Conservation (phyloP, 2,888 invertebrate species). For the Lamproptera curius region DNA sequence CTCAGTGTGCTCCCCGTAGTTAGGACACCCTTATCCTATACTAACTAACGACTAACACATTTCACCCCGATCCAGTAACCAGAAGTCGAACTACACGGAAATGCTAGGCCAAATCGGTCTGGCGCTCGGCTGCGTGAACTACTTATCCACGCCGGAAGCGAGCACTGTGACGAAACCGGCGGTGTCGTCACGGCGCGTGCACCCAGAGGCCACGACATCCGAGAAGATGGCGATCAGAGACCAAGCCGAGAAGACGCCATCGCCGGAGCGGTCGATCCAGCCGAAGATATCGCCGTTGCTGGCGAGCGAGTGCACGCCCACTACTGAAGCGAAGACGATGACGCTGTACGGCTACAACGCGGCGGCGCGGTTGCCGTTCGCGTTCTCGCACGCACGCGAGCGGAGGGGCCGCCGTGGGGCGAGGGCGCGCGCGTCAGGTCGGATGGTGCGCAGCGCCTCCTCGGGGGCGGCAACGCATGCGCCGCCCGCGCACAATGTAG, state of each 20-base stretch:
- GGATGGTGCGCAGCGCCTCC: slow-evolving; percentile 75
- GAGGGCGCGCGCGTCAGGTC: slow-evolving; percentile 57
- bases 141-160: slow-evolving; percentile 57
- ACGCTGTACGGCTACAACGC: slow-evolving; percentile 74
- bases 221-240: slow-evolving; percentile 57
- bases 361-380: slow-evolving; percentile 69
- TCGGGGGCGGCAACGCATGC: slow-evolving; percentile 69
- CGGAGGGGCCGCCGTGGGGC: slow-evolving; percentile 40
- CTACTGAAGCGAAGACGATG: slow-evolving; percentile 64
- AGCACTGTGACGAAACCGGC: slow-evolving; percentile 36
- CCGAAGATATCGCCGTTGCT: slow-evolving; percentile 70
- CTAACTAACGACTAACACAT: slow-evolving; percentile 23
- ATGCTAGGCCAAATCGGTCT: slow-evolving; percentile 75
- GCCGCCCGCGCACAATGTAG: slow-evolving; percentile 55
- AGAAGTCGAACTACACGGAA: slow-evolving; percentile 74
- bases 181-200: slow-evolving; percentile 52
- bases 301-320: slow-evolving; percentile 57
- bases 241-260: slow-evolving; percentile 60
- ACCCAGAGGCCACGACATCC: slow-evolving; percentile 63
- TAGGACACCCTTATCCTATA: slow-evolving; percentile 22
- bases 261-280: slow-evolving; percentile 59
- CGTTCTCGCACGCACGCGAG: slow-evolving; percentile 63
- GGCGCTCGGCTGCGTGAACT: slow-evolving; percentile 75
- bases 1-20: slow-evolving; percentile 33
- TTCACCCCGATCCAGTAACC: slow-evolving; percentile 51